Conservation (phyloP, 2,888 invertebrate genomes). For the Axea sp. region DNA sequence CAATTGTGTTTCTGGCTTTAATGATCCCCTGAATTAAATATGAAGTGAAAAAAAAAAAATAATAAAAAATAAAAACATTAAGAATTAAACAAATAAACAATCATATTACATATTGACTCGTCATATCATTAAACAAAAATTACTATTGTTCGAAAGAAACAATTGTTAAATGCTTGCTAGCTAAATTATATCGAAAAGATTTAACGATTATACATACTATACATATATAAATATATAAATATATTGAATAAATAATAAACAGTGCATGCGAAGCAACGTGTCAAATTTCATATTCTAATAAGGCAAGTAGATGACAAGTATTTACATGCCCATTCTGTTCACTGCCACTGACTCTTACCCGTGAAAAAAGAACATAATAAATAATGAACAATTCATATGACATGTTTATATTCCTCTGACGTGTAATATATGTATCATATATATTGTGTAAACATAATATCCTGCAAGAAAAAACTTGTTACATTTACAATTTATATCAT, state of each 20-base stretch:
- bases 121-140: constrained; percentile 74
- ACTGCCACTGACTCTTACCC: constrained; percentile 75
- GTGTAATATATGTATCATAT: constrained; percentile 21
- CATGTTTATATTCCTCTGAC: constrained; percentile 3
- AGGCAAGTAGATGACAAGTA: constrained; percentile 62
- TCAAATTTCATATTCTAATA: constrained; percentile 76
- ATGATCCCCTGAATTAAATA: constrained; percentile 69
- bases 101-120: constrained; percentile 76
- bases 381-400: constrained; percentile 14
- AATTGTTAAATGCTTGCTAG: constrained; percentile 77
- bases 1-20: constrained; percentile 71
- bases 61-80: constrained; percentile 38
- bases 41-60: constrained; percentile 41
- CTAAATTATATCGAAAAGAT: constrained; percentile 68
- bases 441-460: constrained; percentile 9
- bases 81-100: constrained; percentile 52
- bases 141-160: constrained; percentile 69
- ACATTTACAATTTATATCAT: constrained; percentile 5
- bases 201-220: constrained; percentile 65
- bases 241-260: constrained; percentile 67
- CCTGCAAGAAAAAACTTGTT: constrained; percentile 4
- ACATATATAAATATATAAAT: constrained; percentile 62
- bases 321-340: constrained; percentile 73
- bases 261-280: constrained; percentile 72
- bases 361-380: constrained; percentile 37